Conservation (phyloP, 2,113 vertebrate species). For the Megaceryle maxima region DNA sequence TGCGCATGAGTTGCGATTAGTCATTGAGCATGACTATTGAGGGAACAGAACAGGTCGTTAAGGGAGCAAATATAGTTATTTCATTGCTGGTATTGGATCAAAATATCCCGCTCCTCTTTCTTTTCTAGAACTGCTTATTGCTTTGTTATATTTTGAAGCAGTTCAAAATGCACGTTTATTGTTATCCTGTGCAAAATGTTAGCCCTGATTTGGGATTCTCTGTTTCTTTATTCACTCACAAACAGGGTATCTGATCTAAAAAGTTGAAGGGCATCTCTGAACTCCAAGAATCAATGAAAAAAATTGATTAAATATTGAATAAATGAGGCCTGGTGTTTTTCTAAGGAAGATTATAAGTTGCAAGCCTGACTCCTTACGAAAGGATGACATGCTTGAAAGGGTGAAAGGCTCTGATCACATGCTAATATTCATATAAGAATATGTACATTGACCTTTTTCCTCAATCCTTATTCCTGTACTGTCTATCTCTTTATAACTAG, state of each 20-base stretch:
- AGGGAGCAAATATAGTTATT: background rate
- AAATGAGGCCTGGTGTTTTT: background rate
- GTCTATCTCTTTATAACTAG: background rate
- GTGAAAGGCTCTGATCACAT: background rate
- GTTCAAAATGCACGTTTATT: background rate
- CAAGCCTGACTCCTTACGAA: background rate
- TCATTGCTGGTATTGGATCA: background rate
- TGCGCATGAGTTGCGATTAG: background rate
- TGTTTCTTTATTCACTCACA: background rate
- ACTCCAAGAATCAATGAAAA: background rate
- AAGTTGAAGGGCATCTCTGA: background rate
- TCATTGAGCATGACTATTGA: fast-evolving
- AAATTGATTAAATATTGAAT: background rate
- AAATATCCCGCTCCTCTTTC: background rate
- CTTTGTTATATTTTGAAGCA: background rate
- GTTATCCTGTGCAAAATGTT: background rate
- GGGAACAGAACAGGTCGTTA: background rate
- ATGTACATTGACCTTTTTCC: fast-evolving
- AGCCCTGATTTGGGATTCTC: background rate
- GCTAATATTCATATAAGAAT: background rate
- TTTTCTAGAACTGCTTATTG: background rate
- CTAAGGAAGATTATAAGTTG: background rate
- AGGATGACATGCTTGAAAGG: background rate
- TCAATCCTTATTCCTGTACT: background rate
- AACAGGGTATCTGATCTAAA: background rate